phyloP scores from a whole-genome alignment of 1,140 invertebrate genomes.

The Palaemon carinicauda region DNA sequence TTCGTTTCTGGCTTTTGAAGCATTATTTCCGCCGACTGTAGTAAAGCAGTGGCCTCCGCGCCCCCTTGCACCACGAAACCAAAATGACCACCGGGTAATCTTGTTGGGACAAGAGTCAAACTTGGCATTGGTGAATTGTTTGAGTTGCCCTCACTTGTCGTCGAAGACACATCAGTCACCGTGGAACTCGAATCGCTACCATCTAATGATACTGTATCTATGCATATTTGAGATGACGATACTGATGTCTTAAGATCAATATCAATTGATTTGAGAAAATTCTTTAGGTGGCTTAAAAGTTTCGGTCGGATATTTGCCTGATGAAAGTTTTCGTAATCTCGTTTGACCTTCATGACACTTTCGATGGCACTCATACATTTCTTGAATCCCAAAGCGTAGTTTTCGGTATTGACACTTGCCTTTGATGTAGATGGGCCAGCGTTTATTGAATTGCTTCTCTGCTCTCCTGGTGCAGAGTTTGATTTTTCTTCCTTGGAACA shows the following conservation, averaged over 20 bases:
- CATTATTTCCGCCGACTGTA: background rate
- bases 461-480: background rate
- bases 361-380: constrained; percentile 11
- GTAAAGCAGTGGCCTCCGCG: background rate
- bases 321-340: background rate
- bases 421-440: background rate
- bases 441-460: background rate
- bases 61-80: constrained; percentile 70
- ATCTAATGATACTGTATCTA: background rate
- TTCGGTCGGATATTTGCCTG: background rate
- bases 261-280: background rate
- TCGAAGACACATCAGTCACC: too few relatives aligned
- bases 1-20: too few relatives aligned
- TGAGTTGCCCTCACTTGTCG: background rate
- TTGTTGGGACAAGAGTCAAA: constrained; percentile 77
- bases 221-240: background rate
- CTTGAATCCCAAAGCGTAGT: constrained; percentile 21
- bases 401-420: background rate
- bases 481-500: background rate
- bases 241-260: background rate
- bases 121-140: constrained; percentile 28
- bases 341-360: background rate
- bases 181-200: too few relatives aligned
- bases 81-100: constrained; percentile 73
- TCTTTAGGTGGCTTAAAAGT: background rate